Percentiles rank a stretch among this genome's conserved stretches.
phyloP scores from a whole-genome alignment of 2,888 invertebrate genomes.

The Cryptosula pallasiana region DNA sequence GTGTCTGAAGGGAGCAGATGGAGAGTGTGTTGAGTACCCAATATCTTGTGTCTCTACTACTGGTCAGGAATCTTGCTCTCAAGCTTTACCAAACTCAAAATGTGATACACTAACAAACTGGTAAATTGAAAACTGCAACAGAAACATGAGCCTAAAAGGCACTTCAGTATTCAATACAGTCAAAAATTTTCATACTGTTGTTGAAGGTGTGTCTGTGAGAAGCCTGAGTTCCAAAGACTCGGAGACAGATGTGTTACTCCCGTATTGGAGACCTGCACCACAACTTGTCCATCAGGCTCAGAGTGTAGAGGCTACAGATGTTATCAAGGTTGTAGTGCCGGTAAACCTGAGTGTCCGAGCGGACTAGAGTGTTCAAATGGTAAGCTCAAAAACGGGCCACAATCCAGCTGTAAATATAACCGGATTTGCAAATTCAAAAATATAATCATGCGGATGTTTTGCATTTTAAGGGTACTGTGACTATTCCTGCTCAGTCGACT shows the following conservation, averaged over 20 bases:
- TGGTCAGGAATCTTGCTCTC: not conserved
- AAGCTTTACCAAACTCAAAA: not conserved
- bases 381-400: too few relatives aligned
- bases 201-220: constrained; percentile 9
- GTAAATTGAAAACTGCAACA: not conserved
- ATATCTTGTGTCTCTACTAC: not conserved
- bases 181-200: not conserved
- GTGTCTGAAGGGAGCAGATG: not conserved
- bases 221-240: not conserved
- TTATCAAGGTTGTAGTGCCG: not conserved
- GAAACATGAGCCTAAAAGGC: not conserved
- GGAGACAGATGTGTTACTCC: constrained; percentile 6
- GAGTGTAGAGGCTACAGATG: constrained; percentile 17
- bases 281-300: not conserved
- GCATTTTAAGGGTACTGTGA: not conserved
- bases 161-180: not conserved
- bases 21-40: constrained; percentile 20
- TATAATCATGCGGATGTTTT: too few relatives aligned
- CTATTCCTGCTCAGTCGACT: not conserved
- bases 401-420: too few relatives aligned
- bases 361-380: constrained; percentile 2
- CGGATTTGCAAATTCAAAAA: too few relatives aligned
- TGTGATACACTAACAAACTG: constrained; percentile 1
- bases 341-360: not conserved
- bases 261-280: not conserved